Evolutionary conservation across 2,888 invertebrate genomes (phyloP), one percentile per base, ranked within the genome.

Genomic region (Agonopterix subpropinquella): DNA sequence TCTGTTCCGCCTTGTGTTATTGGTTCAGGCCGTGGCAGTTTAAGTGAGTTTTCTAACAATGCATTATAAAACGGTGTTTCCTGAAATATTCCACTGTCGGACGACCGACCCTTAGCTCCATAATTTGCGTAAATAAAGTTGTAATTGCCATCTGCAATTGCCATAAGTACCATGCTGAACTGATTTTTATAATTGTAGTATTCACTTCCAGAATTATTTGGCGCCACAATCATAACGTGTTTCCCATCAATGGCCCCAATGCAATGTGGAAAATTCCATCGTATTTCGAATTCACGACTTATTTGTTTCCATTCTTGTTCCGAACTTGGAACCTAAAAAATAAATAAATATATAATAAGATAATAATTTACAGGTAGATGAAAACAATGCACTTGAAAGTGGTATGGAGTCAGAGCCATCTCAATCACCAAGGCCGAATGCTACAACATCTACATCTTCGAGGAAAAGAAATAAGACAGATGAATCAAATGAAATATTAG

Each of bases 251-350:
- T 50, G 8, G 54, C 48, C 48, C 55, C 59, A 51, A 51, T 47
- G 44, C 59, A 60, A 55, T 62, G 55, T 42, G 58, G 56, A 48
- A 62, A 61, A 57, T 62, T 59, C 62, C 59, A 64, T 57, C 49
- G 46, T 53, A 52, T 53, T 53, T 59, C 54, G 49, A 55, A 61
- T 43, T 57, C 48, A 42, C 53, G 45, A 53, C 45, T 50, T 46
- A 52, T 55, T 41, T 51, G 18, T 51, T 54, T 54, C 54, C 57
- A 56, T 50, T 52, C 56, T 45, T 58, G 47, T 45, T 53, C 58
- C 39, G 58, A 50, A 57, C 49, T 54, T 58, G 57, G 61, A 51
- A 59, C 55, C 54, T 58, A 47, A 43, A 59, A 59, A 55, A 50
- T 53, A 13, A 42, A 36, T 8, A 36, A 36, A 36, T 8, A 36